These are phyloP conservation scores for Herminia tarsipennalis DNA, from an alignment of 2,888 invertebrate species.

Conservation along the genomic window DNA sequence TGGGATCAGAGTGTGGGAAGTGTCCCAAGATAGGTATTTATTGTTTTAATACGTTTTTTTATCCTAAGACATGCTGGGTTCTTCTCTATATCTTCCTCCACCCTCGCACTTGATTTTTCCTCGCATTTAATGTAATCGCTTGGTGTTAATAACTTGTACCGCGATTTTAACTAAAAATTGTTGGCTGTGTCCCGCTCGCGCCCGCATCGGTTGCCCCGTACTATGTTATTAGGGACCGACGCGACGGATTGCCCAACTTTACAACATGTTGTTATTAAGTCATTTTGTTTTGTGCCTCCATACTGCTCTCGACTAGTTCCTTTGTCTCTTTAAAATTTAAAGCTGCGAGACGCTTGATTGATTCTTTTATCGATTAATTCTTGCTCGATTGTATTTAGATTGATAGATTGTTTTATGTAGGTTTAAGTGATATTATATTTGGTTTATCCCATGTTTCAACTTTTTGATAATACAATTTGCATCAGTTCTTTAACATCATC, in stretches of 20 bases:
- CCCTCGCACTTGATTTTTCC: too few relatives aligned
- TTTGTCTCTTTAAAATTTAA: constrained; percentile 13
- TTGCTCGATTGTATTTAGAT: constrained; percentile 1
- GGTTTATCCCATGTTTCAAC: too few relatives aligned
- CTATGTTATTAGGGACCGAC: constrained; percentile 38
- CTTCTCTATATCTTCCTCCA: too few relatives aligned
- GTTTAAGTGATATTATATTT: too few relatives aligned
- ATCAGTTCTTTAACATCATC: too few relatives aligned
- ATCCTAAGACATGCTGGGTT: too few relatives aligned
- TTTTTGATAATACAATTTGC: too few relatives aligned
- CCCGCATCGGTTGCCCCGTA: constrained; percentile 40
- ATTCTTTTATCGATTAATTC: constrained; percentile 16
- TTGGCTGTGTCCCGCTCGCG: constrained; percentile 34
- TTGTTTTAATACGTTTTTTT: too few relatives aligned
- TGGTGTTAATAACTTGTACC: constrained; percentile 3
- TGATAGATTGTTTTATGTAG: not conserved
- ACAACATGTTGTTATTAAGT: constrained; percentile 48
- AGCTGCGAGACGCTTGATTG: constrained; percentile 11
- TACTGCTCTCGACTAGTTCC: constrained; percentile 28
- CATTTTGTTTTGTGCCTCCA: constrained; percentile 41
- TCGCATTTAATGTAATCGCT: constrained; percentile 5
- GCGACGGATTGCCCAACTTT: constrained; percentile 45
- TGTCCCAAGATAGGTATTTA: too few relatives aligned
- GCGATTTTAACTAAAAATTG: constrained; percentile 41
- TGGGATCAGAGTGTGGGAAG: too few relatives aligned